Base-by-base conservation (phyloP, 2,888 invertebrate genomes). In the Rhorus exstirpatorius region DNA sequence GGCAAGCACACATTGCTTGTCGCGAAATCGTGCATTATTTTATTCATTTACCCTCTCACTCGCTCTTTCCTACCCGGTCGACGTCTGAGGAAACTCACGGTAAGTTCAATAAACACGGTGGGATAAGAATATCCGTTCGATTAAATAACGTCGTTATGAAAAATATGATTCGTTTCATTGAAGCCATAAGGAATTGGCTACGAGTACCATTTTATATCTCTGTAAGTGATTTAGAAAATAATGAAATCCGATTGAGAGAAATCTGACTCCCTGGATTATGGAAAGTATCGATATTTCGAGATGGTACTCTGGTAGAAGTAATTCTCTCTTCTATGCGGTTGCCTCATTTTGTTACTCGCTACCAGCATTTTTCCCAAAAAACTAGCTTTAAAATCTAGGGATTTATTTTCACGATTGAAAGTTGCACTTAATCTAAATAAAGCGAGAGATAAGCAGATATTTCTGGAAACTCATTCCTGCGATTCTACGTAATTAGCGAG, bases 81-180 rank as follows among this genome's bases (percentile, higher is more conserved):
- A n/a, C n/a, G n/a, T n/a, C n/a, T n/a, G n/a, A n/a, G n/a, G n/a
- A n/a, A n/a, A n/a, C n/a, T n/a, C n/a, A n/a, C n/a, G n/a, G n/a
- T n/a, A n/a, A n/a, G n/a, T n/a, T n/a, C n/a, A n/a, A n/a, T n/a
- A n/a, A n/a, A n/a, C 46, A n/a, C 35, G 24, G 31, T 21, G 21
- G 49, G 58, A 82, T 82, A 79, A 75, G 75, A 82, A 79, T 75
- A 75, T 75, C 60, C 70, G 58, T 79, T 79, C 79, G 70, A 79
- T 79, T 82, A 75, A 82, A 82, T 82, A 79, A 51, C 70, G 65
- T 70, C 74, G 70, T 82, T 71, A 75, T 58, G 55, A 55, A 17
- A 70, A 78, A 75, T 79, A 75, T 75, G 46, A 58, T 65, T 65
- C 44, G 26, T 55, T 55, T 24, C 2, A 31, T 75, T 10, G 31